phyloP scores from a whole-genome alignment of 2,888 invertebrate genomes.

The Drosophila recens region DNA sequence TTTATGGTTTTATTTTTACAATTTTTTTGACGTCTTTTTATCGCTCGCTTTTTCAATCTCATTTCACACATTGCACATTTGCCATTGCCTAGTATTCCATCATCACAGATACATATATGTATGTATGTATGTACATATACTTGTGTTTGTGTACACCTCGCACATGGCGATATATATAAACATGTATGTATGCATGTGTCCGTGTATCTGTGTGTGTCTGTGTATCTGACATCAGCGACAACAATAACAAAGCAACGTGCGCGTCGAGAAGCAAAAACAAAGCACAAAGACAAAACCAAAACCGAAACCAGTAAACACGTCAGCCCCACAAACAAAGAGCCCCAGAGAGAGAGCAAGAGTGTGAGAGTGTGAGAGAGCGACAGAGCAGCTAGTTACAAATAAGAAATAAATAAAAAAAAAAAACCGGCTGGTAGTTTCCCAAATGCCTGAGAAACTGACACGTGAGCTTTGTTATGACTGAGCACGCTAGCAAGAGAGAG shows the following conservation, averaged over 20 bases:
- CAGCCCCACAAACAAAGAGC: conserved; percentile 50
- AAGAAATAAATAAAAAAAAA: conserved; percentile 33
- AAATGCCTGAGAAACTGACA: conserved; percentile 45
- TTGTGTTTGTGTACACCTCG: conserved; percentile 21
- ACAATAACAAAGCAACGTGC: conserved; percentile 79
- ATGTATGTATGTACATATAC: not conserved
- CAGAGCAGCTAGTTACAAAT: conserved; percentile 15
- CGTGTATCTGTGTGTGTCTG: not conserved
- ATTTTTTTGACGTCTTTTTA: conserved; percentile 29
- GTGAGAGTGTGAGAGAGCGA: conserved; percentile 18
- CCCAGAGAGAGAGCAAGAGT: conserved; percentile 1
- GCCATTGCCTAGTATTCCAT: conserved; percentile 33
- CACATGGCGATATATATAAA: conserved; percentile 49
- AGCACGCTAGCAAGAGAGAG: not conserved
- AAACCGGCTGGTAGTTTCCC: conserved; percentile 63
- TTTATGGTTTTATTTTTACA: conserved; percentile 21
- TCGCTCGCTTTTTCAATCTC: conserved; percentile 38
- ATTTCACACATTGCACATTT: conserved; percentile 54
- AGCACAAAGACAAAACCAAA: conserved; percentile 49
- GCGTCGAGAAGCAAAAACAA: conserved; percentile 52
- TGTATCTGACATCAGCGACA: conserved; percentile 76
- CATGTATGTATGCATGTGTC: conserved; percentile 1
- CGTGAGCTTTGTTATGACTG: conserved; percentile 55
- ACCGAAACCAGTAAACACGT: conserved; percentile 73
- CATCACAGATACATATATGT: conserved; percentile 23